These are phyloP conservation scores for Berghia stephanieae DNA, from an alignment of 1,140 invertebrate species.

Conservation along the genomic window DNA sequence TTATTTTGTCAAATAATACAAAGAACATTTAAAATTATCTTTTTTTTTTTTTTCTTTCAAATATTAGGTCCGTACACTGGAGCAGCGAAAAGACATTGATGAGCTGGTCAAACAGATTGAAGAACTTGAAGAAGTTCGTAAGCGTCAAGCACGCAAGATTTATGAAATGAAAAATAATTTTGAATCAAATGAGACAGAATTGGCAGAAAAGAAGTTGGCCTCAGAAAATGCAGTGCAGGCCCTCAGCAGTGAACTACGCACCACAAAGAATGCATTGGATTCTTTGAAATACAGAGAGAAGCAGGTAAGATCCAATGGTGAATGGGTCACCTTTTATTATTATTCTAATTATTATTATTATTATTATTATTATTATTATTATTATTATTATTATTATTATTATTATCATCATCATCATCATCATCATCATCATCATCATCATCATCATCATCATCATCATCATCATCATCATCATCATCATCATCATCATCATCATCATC, in stretches of 20 bases:
- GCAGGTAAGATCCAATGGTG: no score
- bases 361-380: no score
- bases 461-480: slow-evolving; percentile 25
- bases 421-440: slow-evolving; percentile 22
- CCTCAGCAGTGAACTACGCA: slow-evolving; percentile 63
- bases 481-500: slow-evolving; percentile 5
- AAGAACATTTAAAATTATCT: not conserved
- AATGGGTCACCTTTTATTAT: no score
- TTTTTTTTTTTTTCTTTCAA: slow-evolving; percentile 16
- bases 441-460: slow-evolving; percentile 23
- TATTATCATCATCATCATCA: slow-evolving; percentile 6
- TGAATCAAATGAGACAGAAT: slow-evolving; percentile 39
- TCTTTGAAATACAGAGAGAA: slow-evolving; percentile 62
- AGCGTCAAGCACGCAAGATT: slow-evolving; percentile 63
- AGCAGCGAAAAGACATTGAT: slow-evolving; percentile 62
- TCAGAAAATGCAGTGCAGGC: slow-evolving; percentile 65
- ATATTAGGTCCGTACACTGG: slow-evolving; percentile 57
- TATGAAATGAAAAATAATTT: slow-evolving; percentile 54
- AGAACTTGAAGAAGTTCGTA: slow-evolving; percentile 62
- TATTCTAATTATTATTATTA: no score
- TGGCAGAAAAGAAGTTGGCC: slow-evolving; percentile 51
- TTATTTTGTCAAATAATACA: not conserved
- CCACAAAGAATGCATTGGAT: slow-evolving; percentile 62
- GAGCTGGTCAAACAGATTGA: slow-evolving; percentile 57
- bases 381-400: no score